Percentiles rank a stretch among this genome's conserved stretches.
Evolutionary conservation across 2,113 vertebrate species (phyloP).

Genomic region (Microcebus tavaratra): DNA sequence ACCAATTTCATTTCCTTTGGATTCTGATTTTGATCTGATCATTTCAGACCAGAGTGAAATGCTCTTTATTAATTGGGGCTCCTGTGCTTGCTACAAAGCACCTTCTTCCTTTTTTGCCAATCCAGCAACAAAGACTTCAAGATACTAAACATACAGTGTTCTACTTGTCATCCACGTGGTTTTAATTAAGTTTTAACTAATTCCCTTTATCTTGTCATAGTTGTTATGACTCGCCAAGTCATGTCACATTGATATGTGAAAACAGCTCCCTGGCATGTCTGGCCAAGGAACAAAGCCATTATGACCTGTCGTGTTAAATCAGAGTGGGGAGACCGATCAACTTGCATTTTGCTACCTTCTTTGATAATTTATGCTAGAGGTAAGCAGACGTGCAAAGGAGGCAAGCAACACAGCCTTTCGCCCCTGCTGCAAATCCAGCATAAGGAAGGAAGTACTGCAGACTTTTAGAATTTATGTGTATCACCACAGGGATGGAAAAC

Average conservation of each 20-base stretch:
- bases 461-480: conserved; percentile 29
- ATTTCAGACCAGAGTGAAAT: conserved; percentile 72
- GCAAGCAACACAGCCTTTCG: background rate
- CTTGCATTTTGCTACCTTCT: conserved; percentile 74
- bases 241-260: conserved; percentile 82
- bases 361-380: conserved; percentile 80
- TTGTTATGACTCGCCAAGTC: conserved; percentile 82
- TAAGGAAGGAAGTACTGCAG: background rate
- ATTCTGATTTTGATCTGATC: conserved; percentile 75
- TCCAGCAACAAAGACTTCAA: conserved; percentile 72
- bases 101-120: conserved; percentile 62
- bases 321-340: conserved; percentile 78
- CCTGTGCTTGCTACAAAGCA: conserved; percentile 56
- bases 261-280: conserved; percentile 77
- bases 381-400: conserved; percentile 72
- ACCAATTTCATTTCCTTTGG: conserved; percentile 52
- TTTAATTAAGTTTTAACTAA: conserved; percentile 88
- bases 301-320: conserved; percentile 81
- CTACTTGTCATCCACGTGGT: conserved; percentile 75
- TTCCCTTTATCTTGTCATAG: conserved; percentile 84
- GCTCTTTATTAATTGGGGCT: conserved; percentile 74
- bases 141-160: conserved; percentile 72
- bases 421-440: background rate
- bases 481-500: conserved; percentile 47
- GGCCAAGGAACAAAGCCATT: conserved; percentile 78